Base-by-base conservation (phyloP, 2,113 vertebrate genomes). In the Anolis carolinensis region DNA sequence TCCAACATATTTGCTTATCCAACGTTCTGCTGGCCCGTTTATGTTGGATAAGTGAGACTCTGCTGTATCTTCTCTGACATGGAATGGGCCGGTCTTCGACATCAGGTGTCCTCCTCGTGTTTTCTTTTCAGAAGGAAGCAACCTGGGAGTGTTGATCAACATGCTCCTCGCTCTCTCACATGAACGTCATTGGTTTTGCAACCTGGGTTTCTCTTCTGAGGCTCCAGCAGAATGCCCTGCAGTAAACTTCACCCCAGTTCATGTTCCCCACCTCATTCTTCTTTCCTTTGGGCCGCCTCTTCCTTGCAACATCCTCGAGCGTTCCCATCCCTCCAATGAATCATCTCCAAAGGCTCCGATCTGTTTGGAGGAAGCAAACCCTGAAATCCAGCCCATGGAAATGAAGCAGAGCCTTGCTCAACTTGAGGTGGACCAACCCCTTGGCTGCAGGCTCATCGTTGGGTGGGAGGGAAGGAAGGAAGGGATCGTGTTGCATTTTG, bases 281-380 rank as follows among this genome's bases (percentile, higher is more conserved):
- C 18, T 20, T 55, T 30, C 13, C 21, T 32, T 48, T 27, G 11
- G 20, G 50, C 13, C 71, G 21, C 74, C 32, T 63, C 11, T 11
- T n/a, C 23, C 84, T 86, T 86, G 21, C 84, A 34, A 80, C 77
- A 86, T 63, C 68, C 34, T 27, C 11, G 3, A n/a, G 2, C 20
- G 73, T 86, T 80, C 80, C 36, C 77, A 73, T 84, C 77, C 84
- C 23, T 59, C 13, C 18, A 18, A 2, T 73, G 84, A 80, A 36
- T 73, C 39, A 80, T 25, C 68, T 1, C 1, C 1, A 7, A 27
- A 32, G 34, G n/a, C 10, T 9, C n/a, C 7, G 20, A 44, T 18
- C 36, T n/a, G 18, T 32, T 80, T 50, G 71, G 78, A 63, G 77
- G 84, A 81, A 86, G 27, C 68, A 18, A 50, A 74, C 36, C 9